Evolutionary conservation across 2,888 invertebrate genomes (phyloP).

Genomic region (Lasioglossum pauxillum): DNA sequence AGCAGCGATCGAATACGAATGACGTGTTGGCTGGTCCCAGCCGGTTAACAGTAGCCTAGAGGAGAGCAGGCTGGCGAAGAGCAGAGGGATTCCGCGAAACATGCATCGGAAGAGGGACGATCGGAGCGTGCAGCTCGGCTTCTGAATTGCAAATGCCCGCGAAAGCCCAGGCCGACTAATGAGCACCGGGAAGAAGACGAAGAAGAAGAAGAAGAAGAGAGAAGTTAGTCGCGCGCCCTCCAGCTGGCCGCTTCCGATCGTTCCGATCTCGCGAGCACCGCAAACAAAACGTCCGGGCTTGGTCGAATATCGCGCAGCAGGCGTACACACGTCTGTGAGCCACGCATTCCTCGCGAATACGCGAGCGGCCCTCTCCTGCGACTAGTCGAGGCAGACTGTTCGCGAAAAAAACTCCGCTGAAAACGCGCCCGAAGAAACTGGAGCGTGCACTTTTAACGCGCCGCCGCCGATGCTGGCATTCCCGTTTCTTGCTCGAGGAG

Average conservation of each 20-base stretch:
- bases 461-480: slow-evolving; percentile 42
- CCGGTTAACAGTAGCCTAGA: slow-evolving; percentile 9
- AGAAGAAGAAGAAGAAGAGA: neutral
- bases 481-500: slow-evolving; percentile 57
- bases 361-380: neutral
- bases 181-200: slow-evolving; percentile 20
- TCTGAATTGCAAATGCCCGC: slow-evolving; percentile 43
- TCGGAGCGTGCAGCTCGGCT: slow-evolving; percentile 12
- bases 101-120: neutral
- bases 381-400: slow-evolving; percentile 8
- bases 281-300: slow-evolving; percentile 21
- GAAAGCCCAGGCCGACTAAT: slow-evolving; percentile 26
- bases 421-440: slow-evolving; percentile 59
- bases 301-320: neutral
- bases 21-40: neutral
- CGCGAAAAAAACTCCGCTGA: slow-evolving; percentile 44
- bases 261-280: slow-evolving; percentile 16
- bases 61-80: neutral
- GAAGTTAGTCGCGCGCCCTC: neutral
- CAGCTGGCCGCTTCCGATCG: slow-evolving; percentile 26
- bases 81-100: slow-evolving; percentile 21
- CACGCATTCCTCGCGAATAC: neutral
- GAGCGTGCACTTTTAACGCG: slow-evolving; percentile 60
- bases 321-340: neutral
- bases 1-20: neutral